A percentile compares a stretch with the other conserved stretches of the same genome.
Evolutionary conservation across 2,797 vertebrate species (phyloP).

Genomic region (Darevskia mixta): DNA sequence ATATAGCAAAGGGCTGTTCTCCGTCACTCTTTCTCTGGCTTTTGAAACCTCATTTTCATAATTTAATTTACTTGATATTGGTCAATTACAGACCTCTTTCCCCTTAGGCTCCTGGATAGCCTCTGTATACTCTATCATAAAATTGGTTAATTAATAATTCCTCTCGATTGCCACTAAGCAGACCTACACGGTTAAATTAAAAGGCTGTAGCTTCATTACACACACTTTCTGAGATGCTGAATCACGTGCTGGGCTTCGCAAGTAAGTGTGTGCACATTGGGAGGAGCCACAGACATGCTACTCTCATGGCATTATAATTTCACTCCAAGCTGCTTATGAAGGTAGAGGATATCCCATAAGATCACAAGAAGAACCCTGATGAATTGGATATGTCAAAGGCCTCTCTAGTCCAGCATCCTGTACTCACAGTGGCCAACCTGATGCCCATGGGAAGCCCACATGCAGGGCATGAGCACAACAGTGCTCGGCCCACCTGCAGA

Average conservation of each 20-base stretch:
- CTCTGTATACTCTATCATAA: slow-evolving; percentile 68
- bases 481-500: no score
- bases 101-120: slow-evolving; percentile 46
- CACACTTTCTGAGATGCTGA: slow-evolving; percentile 1
- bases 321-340: background rate
- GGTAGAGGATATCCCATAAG: background rate
- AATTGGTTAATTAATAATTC: slow-evolving; percentile 75
- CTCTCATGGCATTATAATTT: background rate
- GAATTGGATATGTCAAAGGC: no score
- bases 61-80: slow-evolving; percentile 60
- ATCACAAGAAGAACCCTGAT: no score
- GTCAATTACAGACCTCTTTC: slow-evolving; percentile 64
- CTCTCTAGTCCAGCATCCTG: no score
- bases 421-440: no score
- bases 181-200: slow-evolving; percentile 56
- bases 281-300: background rate
- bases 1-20: slow-evolving; percentile 25
- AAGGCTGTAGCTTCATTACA: slow-evolving; percentile 33
- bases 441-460: no score
- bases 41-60: slow-evolving; percentile 67
- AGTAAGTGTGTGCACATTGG: fast-evolving
- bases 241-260: slow-evolving; percentile 1
- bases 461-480: no score
- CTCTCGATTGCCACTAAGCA: slow-evolving; percentile 66
- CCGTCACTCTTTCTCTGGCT: slow-evolving; percentile 45